Evolutionary conservation across 2,113 vertebrate genomes (phyloP).

Genomic region (Dicentrarchus labrax): DNA sequence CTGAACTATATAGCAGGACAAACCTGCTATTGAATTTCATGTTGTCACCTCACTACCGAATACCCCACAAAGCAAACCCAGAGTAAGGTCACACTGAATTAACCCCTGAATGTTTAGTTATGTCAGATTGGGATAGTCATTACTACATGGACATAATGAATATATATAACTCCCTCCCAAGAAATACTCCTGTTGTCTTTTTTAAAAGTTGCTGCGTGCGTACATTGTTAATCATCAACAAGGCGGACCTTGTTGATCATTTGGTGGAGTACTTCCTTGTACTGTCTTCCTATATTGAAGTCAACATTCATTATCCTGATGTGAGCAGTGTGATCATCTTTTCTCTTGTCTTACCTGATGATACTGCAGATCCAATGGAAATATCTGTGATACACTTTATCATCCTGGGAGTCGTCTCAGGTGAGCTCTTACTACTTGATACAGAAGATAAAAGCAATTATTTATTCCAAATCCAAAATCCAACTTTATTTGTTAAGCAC

Average conservation of each 20-base stretch:
- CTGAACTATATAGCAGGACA: no score
- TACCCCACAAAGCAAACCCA: no score
- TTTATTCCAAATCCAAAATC: neutral
- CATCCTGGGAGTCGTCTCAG: slow-evolving; percentile 27
- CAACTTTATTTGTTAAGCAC: neutral
- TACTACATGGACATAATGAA: neutral
- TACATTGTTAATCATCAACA: neutral
- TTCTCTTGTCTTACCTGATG: neutral
- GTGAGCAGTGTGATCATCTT: neutral
- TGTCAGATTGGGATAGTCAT: neutral
- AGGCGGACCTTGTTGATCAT: neutral
- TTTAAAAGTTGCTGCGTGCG: neutral
- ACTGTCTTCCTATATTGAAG: neutral
- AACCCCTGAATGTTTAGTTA: neutral
- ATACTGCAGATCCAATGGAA: slow-evolving; percentile 8
- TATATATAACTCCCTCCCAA: neutral
- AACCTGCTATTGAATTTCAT: no score
- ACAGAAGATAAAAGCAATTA: neutral
- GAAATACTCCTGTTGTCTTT: neutral
- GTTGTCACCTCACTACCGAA: neutral
- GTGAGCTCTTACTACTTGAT: slow-evolving; percentile 7
- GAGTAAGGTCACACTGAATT: neutral
- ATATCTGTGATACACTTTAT: slow-evolving; percentile 1
- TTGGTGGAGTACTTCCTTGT: neutral
- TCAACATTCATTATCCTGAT: neutral